Conservation (phyloP, 30 jellyfish, hydroid and myxozoan genomes). For the Aurelia sp. region DNA sequence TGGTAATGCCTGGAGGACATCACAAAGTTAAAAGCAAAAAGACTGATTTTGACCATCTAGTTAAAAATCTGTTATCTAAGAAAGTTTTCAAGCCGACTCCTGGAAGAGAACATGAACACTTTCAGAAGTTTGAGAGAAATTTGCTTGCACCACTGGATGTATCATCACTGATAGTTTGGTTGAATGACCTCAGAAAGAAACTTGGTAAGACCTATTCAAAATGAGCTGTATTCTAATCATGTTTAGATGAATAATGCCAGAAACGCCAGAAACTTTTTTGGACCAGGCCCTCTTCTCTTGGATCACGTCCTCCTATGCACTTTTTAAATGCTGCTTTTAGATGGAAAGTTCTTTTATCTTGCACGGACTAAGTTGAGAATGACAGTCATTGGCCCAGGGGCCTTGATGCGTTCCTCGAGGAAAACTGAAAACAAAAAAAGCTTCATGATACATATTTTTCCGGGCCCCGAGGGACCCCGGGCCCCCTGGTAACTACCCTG, state of each 20-base stretch:
- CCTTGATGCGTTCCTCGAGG: too few relatives aligned
- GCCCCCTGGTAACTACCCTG: too few relatives aligned
- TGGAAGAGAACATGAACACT: slow-evolving; percentile 22
- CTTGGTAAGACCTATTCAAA: neutral
- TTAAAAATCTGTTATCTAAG: slow-evolving; percentile 6
- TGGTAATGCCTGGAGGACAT: neutral
- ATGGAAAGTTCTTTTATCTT: too few relatives aligned
- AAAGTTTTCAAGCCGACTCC: neutral
- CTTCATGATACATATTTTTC: too few relatives aligned
- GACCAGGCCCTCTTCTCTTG: too few relatives aligned
- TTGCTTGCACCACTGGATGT: neutral
- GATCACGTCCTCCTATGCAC: too few relatives aligned
- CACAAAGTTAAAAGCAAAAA: slow-evolving; percentile 28
- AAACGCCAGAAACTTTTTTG: too few relatives aligned
- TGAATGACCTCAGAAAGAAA: neutral
- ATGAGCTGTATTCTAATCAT: neutral
- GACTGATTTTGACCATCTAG: neutral
- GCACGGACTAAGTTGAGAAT: too few relatives aligned
- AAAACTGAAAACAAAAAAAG: too few relatives aligned
- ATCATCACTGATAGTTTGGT: neutral
- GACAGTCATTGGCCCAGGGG: too few relatives aligned
- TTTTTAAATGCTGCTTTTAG: too few relatives aligned
- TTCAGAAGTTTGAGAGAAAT: slow-evolving; percentile 7
- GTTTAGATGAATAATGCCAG: neutral
- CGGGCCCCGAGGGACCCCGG: too few relatives aligned